Base-by-base conservation (phyloP, 2,888 invertebrate genomes). In the Sinotaia quadrata region DNA sequence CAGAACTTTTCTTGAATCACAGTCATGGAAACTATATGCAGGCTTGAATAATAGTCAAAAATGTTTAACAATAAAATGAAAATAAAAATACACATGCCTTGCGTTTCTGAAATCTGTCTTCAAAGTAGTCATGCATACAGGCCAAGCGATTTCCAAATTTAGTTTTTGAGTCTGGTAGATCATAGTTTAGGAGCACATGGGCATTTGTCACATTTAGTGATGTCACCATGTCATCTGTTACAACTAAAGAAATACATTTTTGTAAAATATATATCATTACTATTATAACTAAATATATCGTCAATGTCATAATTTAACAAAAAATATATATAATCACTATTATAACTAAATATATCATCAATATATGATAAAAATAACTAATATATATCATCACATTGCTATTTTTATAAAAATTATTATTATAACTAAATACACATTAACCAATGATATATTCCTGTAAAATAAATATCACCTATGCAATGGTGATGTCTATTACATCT, bases 141-240 rank as follows among this genome's bases (percentile, higher is more conserved):
- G 92, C 91, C 82, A 94, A 93, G 70, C 95, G 89, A 80, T 91
- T 91, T 56, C 92, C 91, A 84, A 94, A 94, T 81, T 90, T 90
- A 59, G 93, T 92, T 86, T 92, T 93, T 0, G 84, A 81, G 51
- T 90, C 88, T 0, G 93, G 92, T 75, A 94, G 85, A 2, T 93
- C 92, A 87, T 91, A 94, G 84, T 94, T 94, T 21, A 95, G 90
- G 34, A 95, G 87, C 78, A 91, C 90, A 60, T 91, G 89, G 0
- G 93, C 93, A 84, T 93, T 90, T 0, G 91, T 91, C 7, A 94
- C 89, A 69, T 91, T 90, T 63, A 94, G 82, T 74, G 92, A 91
- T 0, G 89, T 89, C 61, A 94, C 88, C 78, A 92, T 90, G 18
- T 89, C 89, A 84, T 95, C 94, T n/a, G 92, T 92, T 78, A 93